phyloP scores from a whole-genome alignment of 2,797 vertebrate genomes.

The Eptatretus atami region DNA sequence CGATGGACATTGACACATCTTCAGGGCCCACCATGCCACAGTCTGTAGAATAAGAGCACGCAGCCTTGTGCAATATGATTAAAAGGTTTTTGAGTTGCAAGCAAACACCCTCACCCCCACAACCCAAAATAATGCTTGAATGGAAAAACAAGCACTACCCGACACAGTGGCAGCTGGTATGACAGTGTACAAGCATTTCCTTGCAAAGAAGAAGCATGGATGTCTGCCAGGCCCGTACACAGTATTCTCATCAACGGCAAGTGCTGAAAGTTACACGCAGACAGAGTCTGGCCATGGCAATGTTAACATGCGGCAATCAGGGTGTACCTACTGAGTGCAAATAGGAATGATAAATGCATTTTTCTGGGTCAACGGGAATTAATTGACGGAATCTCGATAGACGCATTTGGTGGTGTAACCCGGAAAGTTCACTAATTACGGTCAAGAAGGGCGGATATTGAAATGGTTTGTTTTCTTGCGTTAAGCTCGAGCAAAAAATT shows the following conservation, averaged over 20 bases:
- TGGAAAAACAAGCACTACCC: conserved; percentile 20
- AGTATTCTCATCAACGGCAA: conserved; percentile 52
- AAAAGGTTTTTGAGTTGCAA: background rate
- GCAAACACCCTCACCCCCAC: background rate
- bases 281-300: too few relatives aligned
- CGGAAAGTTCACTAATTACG: too few relatives aligned
- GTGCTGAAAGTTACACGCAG: conserved; percentile 7
- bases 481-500: too few relatives aligned
- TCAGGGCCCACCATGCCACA: conserved; percentile 56
- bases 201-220: conserved; percentile 33
- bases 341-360: too few relatives aligned
- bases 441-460: too few relatives aligned
- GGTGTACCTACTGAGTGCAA: too few relatives aligned
- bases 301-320: too few relatives aligned
- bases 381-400: too few relatives aligned
- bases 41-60: conserved; percentile 17
- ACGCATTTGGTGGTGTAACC: too few relatives aligned
- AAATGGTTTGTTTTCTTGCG: too few relatives aligned
- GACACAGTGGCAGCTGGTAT: conserved; percentile 26
- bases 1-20: conserved; percentile 41
- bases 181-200: conserved; percentile 32
- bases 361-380: too few relatives aligned
- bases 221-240: conserved; percentile 38
- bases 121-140: conserved; percentile 8
- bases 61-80: background rate